These are phyloP conservation scores for Bubo bubo DNA, from an alignment of 2,113 vertebrate species.

Conservation along the genomic window DNA sequence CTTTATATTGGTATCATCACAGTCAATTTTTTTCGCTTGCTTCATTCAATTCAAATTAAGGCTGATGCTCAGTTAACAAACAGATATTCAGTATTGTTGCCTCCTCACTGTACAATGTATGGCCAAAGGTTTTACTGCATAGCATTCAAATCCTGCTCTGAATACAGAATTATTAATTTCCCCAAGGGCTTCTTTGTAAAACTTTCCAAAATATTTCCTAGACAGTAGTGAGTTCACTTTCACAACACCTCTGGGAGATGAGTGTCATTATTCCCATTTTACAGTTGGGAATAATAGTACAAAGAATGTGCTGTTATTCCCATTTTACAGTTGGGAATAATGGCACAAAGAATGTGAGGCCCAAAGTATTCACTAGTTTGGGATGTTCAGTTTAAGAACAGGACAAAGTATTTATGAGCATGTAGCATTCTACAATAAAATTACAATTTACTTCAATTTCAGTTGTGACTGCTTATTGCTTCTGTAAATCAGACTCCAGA, in stretches of 20 bases:
- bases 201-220: constrained; percentile 21
- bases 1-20: background rate
- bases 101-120: background rate
- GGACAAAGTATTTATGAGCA: constrained; percentile 42
- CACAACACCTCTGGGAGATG: background rate
- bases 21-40: background rate
- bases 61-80: background rate
- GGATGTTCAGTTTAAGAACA: constrained; percentile 19
- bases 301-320: background rate
- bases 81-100: background rate
- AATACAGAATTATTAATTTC: background rate
- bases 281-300: background rate
- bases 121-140: background rate
- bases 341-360: background rate
- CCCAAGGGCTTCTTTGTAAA: background rate
- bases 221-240: background rate
- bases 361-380: background rate
- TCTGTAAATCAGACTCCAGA: constrained; percentile 67
- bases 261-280: constrained; percentile 9
- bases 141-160: background rate
- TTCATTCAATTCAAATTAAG: background rate
- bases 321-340: constrained; percentile 12
- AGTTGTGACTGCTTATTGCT: constrained; percentile 58
- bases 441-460: constrained; percentile 64
- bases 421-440: constrained; percentile 44